Base-by-base conservation (phyloP, 2,888 invertebrate genomes). In the Sylvicola cinctus region DNA sequence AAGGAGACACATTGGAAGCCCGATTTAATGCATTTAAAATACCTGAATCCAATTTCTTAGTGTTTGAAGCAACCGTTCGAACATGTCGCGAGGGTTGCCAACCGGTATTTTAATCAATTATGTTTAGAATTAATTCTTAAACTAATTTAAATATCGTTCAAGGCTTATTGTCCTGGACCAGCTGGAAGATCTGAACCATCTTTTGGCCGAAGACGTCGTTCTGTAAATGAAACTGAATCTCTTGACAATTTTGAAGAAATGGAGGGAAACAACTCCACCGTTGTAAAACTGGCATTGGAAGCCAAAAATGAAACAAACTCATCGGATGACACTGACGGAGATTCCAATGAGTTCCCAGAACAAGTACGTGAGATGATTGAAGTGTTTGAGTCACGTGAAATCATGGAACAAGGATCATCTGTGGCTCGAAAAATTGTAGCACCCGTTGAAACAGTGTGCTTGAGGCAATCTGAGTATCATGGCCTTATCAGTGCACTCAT, bases 11-110 rank as follows among this genome's bases (percentile, higher is more conserved):
- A 3, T 58, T 90, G 34, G 87, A 88, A 61, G 87, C 88, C 0
- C 68, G 85, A 46, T 90, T 90, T 54, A 87, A 88, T 54, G 88
- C 88, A 1, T 90, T 88, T 52, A 90, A 88, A 59, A 87, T 90
- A 42, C 88, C 88, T 0, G 88, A 88, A 59, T 88, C 88, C 0
- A 88, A 88, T 55, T 87, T 87, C 64, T 59, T 90, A 44, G 84
- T 88, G 1, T 90, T 90, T 48, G 88, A 90, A 58, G 88, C 88
- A 1, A 88, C 83, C 1, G 88, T 90, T 1, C 63, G 81, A 36
- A 84, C 85, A 1, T 90, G 88, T 46, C 63, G 84, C 29, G 84
- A 85, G 33, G 84, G 85, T 6, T 90, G 88, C 48, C 84, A 85
- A 50, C 87, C 88, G 31, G 73, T 72, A 46, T 57, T n/a, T n/a